Evolutionary conservation across 2,113 vertebrate species (phyloP).

Genomic region (Sakesphorus luctuosus): DNA sequence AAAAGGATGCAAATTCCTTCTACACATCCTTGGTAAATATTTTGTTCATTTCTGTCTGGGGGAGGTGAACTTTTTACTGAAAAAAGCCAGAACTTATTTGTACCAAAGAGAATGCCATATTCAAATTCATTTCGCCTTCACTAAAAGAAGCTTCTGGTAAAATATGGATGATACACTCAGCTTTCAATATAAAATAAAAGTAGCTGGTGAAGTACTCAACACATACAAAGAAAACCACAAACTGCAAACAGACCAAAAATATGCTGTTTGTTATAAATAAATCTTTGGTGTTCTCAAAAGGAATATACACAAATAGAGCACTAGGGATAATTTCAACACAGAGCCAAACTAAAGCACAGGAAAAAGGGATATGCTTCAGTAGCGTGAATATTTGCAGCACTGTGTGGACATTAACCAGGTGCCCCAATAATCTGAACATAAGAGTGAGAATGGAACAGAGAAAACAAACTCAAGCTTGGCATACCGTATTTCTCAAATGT

Average conservation of each 20-base stretch:
- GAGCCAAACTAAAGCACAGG: neutral
- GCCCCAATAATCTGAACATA: neutral
- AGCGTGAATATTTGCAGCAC: neutral
- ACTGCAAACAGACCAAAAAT: neutral
- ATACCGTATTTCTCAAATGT: neutral
- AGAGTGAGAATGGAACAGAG: neutral
- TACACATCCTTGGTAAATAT: neutral
- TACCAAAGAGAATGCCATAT: neutral
- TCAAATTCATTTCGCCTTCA: neutral
- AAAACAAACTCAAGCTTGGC: neutral
- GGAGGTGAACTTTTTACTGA: neutral
- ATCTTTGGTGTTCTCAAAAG: neutral
- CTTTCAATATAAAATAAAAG: neutral
- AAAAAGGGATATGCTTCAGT: neutral
- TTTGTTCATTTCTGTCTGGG: neutral
- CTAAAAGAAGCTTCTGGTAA: neutral
- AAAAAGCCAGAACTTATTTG: neutral
- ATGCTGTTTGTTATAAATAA: neutral
- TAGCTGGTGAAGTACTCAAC: neutral
- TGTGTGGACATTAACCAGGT: neutral
- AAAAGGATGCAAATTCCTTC: neutral
- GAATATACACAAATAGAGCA: neutral
- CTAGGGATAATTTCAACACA: neutral
- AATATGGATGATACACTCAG: neutral
- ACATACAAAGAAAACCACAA: neutral